These are phyloP conservation scores for Remorina albescens DNA, from an alignment of 2,797 vertebrate genomes.

Conservation along the genomic window DNA sequence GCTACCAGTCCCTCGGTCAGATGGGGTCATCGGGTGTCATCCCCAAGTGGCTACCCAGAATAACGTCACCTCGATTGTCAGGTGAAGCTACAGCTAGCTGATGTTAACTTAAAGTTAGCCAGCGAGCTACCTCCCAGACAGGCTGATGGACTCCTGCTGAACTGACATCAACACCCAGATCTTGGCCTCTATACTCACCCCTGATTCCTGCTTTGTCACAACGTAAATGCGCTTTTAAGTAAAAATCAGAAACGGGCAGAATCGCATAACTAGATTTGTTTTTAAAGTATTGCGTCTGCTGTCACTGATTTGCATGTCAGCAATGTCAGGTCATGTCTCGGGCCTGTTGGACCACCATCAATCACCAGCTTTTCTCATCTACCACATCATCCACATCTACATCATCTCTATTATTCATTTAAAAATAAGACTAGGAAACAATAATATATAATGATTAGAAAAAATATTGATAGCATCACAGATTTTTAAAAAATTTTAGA, in stretches of 20 bases:
- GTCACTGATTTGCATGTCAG: background rate
- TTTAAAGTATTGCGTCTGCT: background rate
- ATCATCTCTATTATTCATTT: no score
- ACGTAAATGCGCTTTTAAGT: background rate
- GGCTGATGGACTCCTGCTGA: background rate
- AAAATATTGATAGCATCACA: background rate
- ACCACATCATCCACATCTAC: no score
- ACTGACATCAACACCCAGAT: background rate
- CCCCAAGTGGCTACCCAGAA: background rate
- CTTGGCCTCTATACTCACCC: rapidly evolving
- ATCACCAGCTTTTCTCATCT: background rate
- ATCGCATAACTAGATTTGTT: no score
- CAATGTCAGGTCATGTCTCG: background rate
- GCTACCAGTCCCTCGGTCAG: background rate
- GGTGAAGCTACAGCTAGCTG: background rate
- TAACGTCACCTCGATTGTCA: background rate
- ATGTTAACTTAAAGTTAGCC: slow-evolving; percentile 1
- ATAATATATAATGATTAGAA: no score
- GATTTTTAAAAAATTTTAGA: background rate
- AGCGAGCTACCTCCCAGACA: background rate
- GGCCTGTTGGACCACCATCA: background rate
- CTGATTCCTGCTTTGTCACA: background rate
- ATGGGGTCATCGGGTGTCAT: background rate
- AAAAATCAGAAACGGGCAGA: no score
- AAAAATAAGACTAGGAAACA: background rate